Conservation (phyloP, 2,797 vertebrate genomes). For the Tangara arthus region DNA sequence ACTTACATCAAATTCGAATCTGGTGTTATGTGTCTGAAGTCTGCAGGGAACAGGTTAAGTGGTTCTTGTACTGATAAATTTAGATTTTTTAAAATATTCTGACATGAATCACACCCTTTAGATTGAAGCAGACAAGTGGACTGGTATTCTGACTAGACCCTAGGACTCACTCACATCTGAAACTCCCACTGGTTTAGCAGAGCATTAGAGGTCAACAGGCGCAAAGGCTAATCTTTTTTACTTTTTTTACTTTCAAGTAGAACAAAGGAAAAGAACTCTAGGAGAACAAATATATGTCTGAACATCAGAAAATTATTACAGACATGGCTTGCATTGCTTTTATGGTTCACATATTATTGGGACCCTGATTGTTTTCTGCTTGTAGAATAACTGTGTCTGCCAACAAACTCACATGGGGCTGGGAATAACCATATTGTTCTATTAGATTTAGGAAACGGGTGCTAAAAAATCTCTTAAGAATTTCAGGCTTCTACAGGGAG, state of each 20-base stretch:
- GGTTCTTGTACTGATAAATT: neutral
- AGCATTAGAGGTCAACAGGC: neutral
- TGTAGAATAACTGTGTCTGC: neutral
- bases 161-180: neutral
- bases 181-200: neutral
- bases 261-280: neutral
- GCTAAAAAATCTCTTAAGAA: neutral
- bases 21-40: neutral
- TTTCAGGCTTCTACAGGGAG: neutral
- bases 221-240: neutral
- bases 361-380: neutral
- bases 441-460: neutral
- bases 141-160: neutral
- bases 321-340: neutral
- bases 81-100: neutral
- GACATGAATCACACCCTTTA: neutral
- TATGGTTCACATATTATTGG: neutral
- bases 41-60: neutral
- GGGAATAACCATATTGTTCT: neutral
- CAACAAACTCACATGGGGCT: neutral
- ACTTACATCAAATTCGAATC: neutral
- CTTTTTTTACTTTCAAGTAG: neutral
- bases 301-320: slow-evolving; percentile 21
- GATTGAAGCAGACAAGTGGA: neutral
- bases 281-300: neutral